Base-by-base conservation (phyloP, 2,797 vertebrate genomes). In the Champsocephalus esox region DNA sequence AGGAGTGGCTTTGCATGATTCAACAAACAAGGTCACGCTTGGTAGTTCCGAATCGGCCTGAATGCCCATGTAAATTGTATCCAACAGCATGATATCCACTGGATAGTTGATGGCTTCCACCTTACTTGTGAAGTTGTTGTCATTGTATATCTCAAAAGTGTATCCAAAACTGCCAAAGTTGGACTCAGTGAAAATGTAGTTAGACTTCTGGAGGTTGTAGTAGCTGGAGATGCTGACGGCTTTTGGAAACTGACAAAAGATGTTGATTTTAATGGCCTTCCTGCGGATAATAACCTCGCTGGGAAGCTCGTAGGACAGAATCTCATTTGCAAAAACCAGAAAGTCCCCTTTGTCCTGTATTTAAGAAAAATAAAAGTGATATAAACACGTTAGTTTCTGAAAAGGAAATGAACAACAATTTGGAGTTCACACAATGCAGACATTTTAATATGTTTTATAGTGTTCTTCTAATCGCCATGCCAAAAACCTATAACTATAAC, bases 1-100 rank as follows among this genome's bases (percentile, higher is more conserved):
- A 0, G 94, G 94, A 7, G 92, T 94, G 11, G 91, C 94, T 87
- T 75, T 93, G 84, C 94, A 96, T 0, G 93, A 95, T 45, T 95
- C 93, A 0, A 96, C 93, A 75, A 95, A 95, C 80, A 96, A 1
- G 0, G 43, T 79, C 13, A 94, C 82, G 0, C 88, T 83, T 1
- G 89, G 79, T 0, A 96, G 81, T 0, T 89, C 81, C 0, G 95
- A 88, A 12, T 88, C 32, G 1, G 90, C 93, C 8, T 87, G 75
- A 46, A 96, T 94, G 41, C 93, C 90, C 89, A 95, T 87, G 19
- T 86, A 94, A 17, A 96, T 41, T 9, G 16, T 73, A 0, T 95
- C 54, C 44, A 93, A 4, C 63, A 96, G 79, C 45, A 75, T 70
- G n/a, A 94, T 77, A 64, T 93, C 56, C 75, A 96, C 81, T 0